Evolutionary conservation across 2,888 invertebrate species (phyloP).

Genomic region (Limenitis camilla): DNA sequence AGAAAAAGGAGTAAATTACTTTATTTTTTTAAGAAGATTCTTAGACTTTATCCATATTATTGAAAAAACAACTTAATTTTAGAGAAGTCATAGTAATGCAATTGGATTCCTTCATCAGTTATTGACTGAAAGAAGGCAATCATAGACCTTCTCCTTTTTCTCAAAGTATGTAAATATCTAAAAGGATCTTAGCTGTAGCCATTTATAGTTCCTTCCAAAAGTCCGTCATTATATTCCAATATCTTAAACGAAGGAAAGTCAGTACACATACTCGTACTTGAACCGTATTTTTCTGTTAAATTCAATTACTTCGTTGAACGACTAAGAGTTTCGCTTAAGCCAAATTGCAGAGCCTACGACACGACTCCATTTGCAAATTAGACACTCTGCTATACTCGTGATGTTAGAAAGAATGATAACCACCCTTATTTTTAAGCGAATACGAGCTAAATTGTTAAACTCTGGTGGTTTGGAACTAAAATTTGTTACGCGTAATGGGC

Average conservation of each 20-base stretch:
- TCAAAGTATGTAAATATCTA: too few relatives aligned
- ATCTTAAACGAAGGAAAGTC: background rate
- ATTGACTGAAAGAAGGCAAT: too few relatives aligned
- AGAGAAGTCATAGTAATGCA: too few relatives aligned
- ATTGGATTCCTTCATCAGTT: too few relatives aligned
- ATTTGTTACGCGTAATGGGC: constrained; percentile 16
- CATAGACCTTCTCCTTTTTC: too few relatives aligned
- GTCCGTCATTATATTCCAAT: constrained; percentile 3
- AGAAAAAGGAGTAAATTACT: too few relatives aligned
- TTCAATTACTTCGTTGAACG: constrained; percentile 42
- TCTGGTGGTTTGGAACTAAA: constrained; percentile 18
- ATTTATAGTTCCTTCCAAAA: background rate
- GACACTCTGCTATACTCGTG: constrained; percentile 36
- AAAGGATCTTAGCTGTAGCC: too few relatives aligned
- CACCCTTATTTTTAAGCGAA: constrained; percentile 12
- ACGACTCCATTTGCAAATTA: constrained; percentile 71
- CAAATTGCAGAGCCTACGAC: constrained; percentile 64
- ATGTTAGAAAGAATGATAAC: constrained; percentile 13
- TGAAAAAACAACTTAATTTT: too few relatives aligned
- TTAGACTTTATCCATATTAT: too few relatives aligned
- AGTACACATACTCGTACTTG: constrained; percentile 7
- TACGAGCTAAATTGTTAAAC: constrained; percentile 8
- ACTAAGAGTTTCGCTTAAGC: constrained; percentile 62
- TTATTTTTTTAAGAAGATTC: too few relatives aligned
- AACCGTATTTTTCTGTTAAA: constrained; percentile 37